These are phyloP conservation scores for Drosophila ficusphila DNA, from an alignment of 1,140 invertebrate species.

Conservation along the genomic window DNA sequence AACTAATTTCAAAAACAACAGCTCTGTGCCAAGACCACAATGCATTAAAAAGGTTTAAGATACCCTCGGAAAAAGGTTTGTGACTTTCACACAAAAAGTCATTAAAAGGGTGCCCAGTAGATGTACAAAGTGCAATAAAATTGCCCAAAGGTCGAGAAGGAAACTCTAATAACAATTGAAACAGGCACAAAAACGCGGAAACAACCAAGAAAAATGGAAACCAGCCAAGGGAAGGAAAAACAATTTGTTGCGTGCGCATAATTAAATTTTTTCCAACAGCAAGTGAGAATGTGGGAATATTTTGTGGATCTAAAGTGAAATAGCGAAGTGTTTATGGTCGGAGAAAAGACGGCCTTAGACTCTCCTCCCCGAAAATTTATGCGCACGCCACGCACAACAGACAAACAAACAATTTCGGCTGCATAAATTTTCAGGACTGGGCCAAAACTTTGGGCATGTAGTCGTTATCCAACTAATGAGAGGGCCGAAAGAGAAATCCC, in stretches of 20 bases:
- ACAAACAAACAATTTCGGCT: slow-evolving; percentile 56
- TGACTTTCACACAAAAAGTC: slow-evolving; percentile 34
- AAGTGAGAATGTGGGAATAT: slow-evolving; percentile 53
- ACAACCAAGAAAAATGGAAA: slow-evolving; percentile 29
- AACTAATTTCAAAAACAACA: slow-evolving; percentile 32
- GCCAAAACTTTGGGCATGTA: slow-evolving; percentile 24
- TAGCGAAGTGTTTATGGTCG: slow-evolving; percentile 61
- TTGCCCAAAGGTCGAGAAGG: slow-evolving; percentile 37
- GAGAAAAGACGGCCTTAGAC: background rate
- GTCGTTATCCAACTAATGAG: slow-evolving; percentile 48
- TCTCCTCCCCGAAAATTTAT: slow-evolving; percentile 13
- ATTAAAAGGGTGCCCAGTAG: slow-evolving; percentile 52
- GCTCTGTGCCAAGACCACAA: slow-evolving; percentile 36
- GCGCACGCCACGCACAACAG: slow-evolving; percentile 6
- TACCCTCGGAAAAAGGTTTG: slow-evolving; percentile 49
- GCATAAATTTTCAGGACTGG: slow-evolving; percentile 58
- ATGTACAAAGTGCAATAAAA: slow-evolving; percentile 68
- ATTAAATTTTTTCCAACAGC: slow-evolving; percentile 60
- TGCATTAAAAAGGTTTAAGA: slow-evolving; percentile 57
- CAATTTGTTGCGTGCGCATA: slow-evolving; percentile 69
- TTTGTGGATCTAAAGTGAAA: slow-evolving; percentile 61
- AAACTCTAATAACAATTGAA: slow-evolving; percentile 5
- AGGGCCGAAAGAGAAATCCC: background rate
- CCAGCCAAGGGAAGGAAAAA: slow-evolving; percentile 30
- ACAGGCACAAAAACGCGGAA: slow-evolving; percentile 4